Percentiles rank a stretch among this genome's conserved stretches.
phyloP scores from a whole-genome alignment of 2,888 invertebrate genomes.

The Rhamnusium bicolor region DNA sequence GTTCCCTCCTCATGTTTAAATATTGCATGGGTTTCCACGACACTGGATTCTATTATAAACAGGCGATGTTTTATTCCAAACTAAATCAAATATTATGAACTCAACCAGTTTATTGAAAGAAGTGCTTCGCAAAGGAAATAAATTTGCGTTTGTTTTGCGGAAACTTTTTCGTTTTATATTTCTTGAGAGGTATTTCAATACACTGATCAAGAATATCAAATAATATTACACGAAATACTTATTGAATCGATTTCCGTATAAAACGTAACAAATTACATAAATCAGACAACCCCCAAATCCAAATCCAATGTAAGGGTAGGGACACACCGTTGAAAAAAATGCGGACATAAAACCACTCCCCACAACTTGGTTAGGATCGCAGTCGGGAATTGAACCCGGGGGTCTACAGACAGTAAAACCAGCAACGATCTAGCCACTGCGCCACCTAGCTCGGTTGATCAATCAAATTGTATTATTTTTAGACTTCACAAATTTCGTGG shows the following conservation, averaged over 20 bases:
- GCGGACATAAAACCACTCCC: too few species aligned
- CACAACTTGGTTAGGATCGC: too few species aligned
- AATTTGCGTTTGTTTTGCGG: constrained; percentile 32
- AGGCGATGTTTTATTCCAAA: constrained; percentile 38
- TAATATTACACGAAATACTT: not conserved
- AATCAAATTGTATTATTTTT: too few species aligned
- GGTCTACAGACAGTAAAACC: too few species aligned
- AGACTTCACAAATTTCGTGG: too few species aligned
- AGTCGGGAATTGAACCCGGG: too few species aligned
- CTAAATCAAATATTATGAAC: constrained; percentile 40
- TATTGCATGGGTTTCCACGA: constrained; percentile 10
- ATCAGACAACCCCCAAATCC: too few species aligned
- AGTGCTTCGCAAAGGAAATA: constrained; percentile 20
- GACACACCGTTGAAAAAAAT: too few species aligned
- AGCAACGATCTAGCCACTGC: too few species aligned
- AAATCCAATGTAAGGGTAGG: too few species aligned
- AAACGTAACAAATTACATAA: too few species aligned
- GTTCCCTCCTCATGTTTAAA: constrained; percentile 12
- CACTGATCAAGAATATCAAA: not conserved
- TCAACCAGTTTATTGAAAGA: constrained; percentile 37
- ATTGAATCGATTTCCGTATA: not conserved
- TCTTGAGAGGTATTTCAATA: constrained; percentile 13
- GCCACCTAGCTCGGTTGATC: too few species aligned
- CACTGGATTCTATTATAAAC: constrained; percentile 35
- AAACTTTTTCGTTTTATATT: constrained; percentile 16